phyloP scores from a whole-genome alignment of 2,888 invertebrate species.

The Biston betularia region DNA sequence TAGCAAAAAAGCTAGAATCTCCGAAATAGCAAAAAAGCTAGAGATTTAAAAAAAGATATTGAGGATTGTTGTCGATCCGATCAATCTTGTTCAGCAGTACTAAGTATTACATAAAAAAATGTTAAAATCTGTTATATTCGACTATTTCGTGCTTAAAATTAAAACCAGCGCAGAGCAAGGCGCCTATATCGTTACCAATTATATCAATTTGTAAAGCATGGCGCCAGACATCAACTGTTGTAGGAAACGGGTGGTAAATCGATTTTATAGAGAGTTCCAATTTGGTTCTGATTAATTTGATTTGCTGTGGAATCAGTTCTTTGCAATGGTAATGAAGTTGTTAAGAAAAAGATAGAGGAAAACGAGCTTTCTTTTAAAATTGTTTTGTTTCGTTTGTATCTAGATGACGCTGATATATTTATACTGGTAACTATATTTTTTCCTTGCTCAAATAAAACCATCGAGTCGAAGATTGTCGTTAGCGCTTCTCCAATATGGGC shows the following conservation, averaged over 20 bases:
- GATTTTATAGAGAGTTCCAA: conserved; percentile 48
- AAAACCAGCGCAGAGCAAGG: conserved; percentile 34
- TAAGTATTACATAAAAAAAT: too few species aligned
- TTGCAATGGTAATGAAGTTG: conserved; percentile 21
- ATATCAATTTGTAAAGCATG: conserved; percentile 64
- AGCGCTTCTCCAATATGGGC: conserved; percentile 12
- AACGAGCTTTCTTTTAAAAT: neutral
- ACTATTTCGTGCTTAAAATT: conserved; percentile 47
- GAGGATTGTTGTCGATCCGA: too few species aligned
- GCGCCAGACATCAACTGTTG: conserved; percentile 64
- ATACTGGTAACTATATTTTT: too few species aligned
- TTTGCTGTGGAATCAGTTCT: conserved; percentile 33
- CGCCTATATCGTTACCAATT: conserved; percentile 51
- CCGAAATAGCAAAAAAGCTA: too few species aligned
- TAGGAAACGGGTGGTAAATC: conserved; percentile 63
- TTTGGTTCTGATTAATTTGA: conserved; percentile 47
- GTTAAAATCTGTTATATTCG: conserved; percentile 1
- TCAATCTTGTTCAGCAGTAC: too few species aligned
- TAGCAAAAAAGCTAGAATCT: too few species aligned
- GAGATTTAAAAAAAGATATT: too few species aligned
- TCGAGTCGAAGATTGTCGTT: conserved; percentile 17
- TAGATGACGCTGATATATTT: too few species aligned
- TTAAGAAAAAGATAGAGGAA: conserved; percentile 3
- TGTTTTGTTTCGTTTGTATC: too few species aligned
- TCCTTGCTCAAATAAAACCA: neutral